Conservation (phyloP, 2,888 invertebrate genomes). For the Rhimphoctona megacephalus region DNA sequence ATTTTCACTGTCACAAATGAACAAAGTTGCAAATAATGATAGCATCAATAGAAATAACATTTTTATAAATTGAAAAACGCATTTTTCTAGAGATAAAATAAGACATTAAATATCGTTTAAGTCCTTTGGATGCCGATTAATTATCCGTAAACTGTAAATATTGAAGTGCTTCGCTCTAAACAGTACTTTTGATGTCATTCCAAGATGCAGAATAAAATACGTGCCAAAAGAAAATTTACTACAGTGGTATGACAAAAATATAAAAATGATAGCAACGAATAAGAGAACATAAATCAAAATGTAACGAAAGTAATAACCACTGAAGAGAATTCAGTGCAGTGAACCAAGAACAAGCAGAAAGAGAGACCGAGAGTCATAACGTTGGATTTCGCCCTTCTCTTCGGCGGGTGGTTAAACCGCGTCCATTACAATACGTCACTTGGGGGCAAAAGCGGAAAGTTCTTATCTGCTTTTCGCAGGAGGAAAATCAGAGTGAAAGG, state of each 20-base stretch:
- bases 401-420: conserved; percentile 18
- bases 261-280: neutral
- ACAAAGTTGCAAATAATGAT: no score
- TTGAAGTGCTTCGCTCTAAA: no score
- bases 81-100: neutral
- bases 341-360: neutral
- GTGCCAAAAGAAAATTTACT: neutral
- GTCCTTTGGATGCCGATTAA: no score
- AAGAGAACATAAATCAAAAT: neutral
- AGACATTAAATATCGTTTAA: no score
- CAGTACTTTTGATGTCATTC: no score
- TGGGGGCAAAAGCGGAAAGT: conserved; percentile 11
- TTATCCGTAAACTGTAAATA: no score
- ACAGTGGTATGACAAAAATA: neutral
- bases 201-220: neutral
- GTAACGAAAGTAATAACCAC: neutral
- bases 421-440: conserved; percentile 39
- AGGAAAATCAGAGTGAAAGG: conserved; percentile 52
- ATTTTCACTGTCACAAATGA: no score
- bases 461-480: conserved; percentile 59
- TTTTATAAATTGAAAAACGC: neutral
- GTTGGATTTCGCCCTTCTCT: neutral
- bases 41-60: no score
- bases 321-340: neutral
- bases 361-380: neutral